Base-by-base conservation (phyloP, 2,113 vertebrate genomes). In the Columba janthina region DNA sequence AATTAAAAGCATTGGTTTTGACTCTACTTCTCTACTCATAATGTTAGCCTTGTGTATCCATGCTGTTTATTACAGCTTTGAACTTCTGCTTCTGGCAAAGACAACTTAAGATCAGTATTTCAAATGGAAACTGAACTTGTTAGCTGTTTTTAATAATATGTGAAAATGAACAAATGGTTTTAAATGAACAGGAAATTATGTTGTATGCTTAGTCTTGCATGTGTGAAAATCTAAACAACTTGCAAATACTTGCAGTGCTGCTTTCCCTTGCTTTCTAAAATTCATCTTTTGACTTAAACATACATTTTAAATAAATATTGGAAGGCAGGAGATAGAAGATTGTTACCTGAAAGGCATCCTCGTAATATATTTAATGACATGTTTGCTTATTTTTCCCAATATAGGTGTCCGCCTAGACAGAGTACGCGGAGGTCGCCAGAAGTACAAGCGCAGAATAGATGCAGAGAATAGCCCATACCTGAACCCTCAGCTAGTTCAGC, bases 361-460 rank as follows among this genome's bases (percentile, higher is more conserved):
- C 28, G 15, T 57, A 48, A 66, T 36, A 51, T 38, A 96, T 67
- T 92, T 96, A 92, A 97, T 90, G 60, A 8, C 9, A 19, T 62
- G 22, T 77, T 95, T 88, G 18, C 93, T 75, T 98, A 48, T 98
- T 94, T 97, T 93, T 95, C 85, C 93, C 88, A 82, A 96, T 58
- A 13, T 96, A 99, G 99, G 99, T 72, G 99, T 99, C 61, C 99
- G 99, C 93, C 98, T 99, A 90, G 99, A 99, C 98, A 98, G 99
- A 98, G 99, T 99, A 95, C 99, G 99, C 22, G 99, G 99, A 64
- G 99, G 99, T 86, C 98, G 99, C 95, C 99, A 99, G 98, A 99
- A 99, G 98, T 99, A 99, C 97, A 99, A 99, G 97, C 99, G 99
- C 91, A 98, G 99, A 98, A 99, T 99, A 99, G 99, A 99, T 86